These are phyloP conservation scores for Coelopa frigida DNA, from an alignment of 1,140 invertebrate species.

Conservation along the genomic window DNA sequence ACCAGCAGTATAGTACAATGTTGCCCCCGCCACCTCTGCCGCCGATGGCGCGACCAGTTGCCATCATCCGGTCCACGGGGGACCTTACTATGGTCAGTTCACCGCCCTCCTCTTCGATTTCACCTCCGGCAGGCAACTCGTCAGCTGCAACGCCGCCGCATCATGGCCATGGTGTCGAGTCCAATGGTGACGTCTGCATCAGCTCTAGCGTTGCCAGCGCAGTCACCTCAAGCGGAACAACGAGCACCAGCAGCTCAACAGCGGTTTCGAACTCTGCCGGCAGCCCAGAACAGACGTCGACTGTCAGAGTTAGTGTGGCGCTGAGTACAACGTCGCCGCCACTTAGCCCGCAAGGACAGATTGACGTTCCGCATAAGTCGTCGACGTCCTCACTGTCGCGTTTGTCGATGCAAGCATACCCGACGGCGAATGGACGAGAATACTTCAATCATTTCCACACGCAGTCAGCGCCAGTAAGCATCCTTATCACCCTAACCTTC, in stretches of 20 bases:
- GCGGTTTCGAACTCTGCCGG: background rate
- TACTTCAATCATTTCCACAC: conserved; percentile 86
- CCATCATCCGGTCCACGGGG: conserved; percentile 86
- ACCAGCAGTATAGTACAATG: conserved; percentile 79
- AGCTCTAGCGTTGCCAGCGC: conserved; percentile 20
- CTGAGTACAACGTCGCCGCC: too few relatives aligned
- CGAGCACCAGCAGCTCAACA: background rate
- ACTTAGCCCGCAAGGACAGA: background rate
- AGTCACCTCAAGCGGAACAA: conserved; percentile 27
- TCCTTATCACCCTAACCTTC: too few relatives aligned
- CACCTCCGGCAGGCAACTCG: conserved; percentile 16
- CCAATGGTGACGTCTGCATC: conserved; percentile 3
- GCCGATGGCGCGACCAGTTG: conserved; percentile 90
- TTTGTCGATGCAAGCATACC: conserved; percentile 29
- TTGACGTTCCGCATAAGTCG: conserved; percentile 5
- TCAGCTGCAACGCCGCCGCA: background rate
- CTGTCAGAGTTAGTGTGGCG: too few relatives aligned
- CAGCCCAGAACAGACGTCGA: background rate
- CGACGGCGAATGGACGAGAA: conserved; percentile 31
- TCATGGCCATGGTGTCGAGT: conserved; percentile 3
- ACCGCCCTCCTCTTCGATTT: conserved; percentile 50
- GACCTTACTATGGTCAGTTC: conserved; percentile 50
- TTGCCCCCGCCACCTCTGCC: conserved; percentile 92
- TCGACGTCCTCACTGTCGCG: conserved; percentile 18
- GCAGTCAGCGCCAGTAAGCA: conserved; percentile 76